Conservation (phyloP, 2,797 vertebrate genomes). For the Heliangelus exortis region DNA sequence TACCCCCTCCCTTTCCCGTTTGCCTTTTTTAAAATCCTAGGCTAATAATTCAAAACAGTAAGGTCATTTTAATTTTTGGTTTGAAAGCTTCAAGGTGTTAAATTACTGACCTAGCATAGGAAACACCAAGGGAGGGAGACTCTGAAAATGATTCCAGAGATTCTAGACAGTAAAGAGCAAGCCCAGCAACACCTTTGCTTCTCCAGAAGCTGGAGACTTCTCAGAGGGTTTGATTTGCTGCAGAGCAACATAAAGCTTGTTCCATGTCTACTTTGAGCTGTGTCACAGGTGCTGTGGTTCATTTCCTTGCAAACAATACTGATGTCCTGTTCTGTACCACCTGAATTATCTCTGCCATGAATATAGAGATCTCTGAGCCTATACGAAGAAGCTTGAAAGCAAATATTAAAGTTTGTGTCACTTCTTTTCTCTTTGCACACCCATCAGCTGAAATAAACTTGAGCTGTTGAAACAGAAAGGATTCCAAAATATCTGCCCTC, state of each 20-base stretch:
- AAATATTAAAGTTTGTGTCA: background rate
- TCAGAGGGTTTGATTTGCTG: conserved; percentile 61
- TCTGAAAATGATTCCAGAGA: conserved; percentile 66
- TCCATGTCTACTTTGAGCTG: background rate
- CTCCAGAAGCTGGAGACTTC: conserved; percentile 60
- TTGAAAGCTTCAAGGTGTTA: conserved; percentile 77
- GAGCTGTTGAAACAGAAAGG: background rate
- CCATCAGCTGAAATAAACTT: background rate
- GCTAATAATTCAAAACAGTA: conserved; percentile 74
- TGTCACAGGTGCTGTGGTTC: conserved; percentile 41
- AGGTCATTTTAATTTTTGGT: conserved; percentile 76
- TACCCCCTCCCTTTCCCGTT: background rate
- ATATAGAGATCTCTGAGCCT: background rate
- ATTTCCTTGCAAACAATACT: background rate
- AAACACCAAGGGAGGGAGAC: conserved; percentile 52
- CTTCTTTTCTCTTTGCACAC: background rate
- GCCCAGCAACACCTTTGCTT: conserved; percentile 58
- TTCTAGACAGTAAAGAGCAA: conserved; percentile 65
- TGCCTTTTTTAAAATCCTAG: conserved; percentile 8
- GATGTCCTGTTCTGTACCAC: background rate
- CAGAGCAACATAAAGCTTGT: conserved; percentile 6
- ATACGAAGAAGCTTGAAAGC: background rate
- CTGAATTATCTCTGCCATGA: conserved; percentile 2
- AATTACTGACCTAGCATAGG: conserved; percentile 78
- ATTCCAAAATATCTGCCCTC: background rate